Conservation (phyloP, 2,797 vertebrate species). For the Tragelaphus eurycerus region DNA sequence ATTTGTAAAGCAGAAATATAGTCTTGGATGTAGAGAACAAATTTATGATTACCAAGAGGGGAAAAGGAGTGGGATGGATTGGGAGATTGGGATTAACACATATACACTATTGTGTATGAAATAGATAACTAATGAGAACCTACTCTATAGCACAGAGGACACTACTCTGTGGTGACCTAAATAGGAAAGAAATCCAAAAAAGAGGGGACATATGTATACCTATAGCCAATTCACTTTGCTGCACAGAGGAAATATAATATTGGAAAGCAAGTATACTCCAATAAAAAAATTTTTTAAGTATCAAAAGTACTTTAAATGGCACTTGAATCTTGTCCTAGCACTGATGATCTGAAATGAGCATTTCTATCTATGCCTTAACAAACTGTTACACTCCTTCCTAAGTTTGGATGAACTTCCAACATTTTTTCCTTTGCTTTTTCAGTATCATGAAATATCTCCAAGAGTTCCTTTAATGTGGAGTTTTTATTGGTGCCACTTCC, state of each 20-base stretch:
- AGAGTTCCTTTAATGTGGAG: background rate
- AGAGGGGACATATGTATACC: background rate
- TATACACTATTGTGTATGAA: background rate
- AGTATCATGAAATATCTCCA: background rate
- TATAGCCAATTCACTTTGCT: background rate
- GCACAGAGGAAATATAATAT: background rate
- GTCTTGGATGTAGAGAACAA: background rate
- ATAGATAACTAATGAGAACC: background rate
- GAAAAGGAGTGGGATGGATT: background rate
- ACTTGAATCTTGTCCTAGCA: background rate
- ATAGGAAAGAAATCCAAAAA: background rate
- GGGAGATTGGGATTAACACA: background rate
- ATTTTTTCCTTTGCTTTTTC: background rate
- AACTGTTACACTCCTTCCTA: background rate
- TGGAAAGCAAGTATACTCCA: background rate
- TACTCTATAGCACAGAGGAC: background rate
- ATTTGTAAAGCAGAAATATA: background rate
- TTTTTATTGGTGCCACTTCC: background rate
- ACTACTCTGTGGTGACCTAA: background rate
- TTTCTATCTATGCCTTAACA: background rate
- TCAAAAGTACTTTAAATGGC: background rate
- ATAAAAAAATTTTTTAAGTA: background rate
- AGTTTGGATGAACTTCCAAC: background rate
- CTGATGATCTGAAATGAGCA: background rate
- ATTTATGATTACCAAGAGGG: background rate